Percentiles rank a stretch among this genome's conserved stretches.
Conservation (phyloP, 2,888 invertebrate genomes). For the Idaea straminata region DNA sequence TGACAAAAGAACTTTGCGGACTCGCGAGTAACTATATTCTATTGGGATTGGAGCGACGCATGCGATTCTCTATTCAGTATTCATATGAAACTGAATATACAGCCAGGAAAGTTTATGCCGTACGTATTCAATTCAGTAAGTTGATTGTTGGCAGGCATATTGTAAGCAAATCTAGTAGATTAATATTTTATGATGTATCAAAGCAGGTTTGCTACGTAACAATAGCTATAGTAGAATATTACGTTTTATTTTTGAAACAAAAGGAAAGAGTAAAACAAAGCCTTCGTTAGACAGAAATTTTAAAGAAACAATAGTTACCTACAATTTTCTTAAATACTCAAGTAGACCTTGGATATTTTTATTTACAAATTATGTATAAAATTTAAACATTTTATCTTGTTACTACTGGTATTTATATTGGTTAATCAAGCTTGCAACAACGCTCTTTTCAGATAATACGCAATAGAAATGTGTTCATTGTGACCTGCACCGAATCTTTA, state of each 20-base stretch:
- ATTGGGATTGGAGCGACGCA: slow-evolving; percentile 55
- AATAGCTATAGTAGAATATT: neutral
- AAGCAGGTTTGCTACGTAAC: slow-evolving; percentile 2
- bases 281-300: neutral
- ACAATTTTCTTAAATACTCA: too few species aligned
- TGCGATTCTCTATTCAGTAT: slow-evolving; percentile 57
- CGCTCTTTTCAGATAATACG: too few species aligned
- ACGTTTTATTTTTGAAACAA: neutral
- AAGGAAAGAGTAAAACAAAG: neutral
- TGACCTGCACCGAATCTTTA: too few species aligned
- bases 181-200: slow-evolving; percentile 9
- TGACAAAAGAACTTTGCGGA: slow-evolving; percentile 77
- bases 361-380: too few species aligned
- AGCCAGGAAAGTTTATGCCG: slow-evolving; percentile 46
- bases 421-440: too few species aligned
- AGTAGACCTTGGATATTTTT: too few species aligned
- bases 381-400: too few species aligned
- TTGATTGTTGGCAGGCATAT: neutral
- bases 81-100: slow-evolving; percentile 31
- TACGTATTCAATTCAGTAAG: neutral
- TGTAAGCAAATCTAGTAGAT: neutral
- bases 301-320: neutral
- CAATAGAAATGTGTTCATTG: too few species aligned
- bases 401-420: too few species aligned
- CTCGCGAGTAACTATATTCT: slow-evolving; percentile 51